phyloP scores from a whole-genome alignment of 2,888 invertebrate species.

The Clitarchus hookeri region DNA sequence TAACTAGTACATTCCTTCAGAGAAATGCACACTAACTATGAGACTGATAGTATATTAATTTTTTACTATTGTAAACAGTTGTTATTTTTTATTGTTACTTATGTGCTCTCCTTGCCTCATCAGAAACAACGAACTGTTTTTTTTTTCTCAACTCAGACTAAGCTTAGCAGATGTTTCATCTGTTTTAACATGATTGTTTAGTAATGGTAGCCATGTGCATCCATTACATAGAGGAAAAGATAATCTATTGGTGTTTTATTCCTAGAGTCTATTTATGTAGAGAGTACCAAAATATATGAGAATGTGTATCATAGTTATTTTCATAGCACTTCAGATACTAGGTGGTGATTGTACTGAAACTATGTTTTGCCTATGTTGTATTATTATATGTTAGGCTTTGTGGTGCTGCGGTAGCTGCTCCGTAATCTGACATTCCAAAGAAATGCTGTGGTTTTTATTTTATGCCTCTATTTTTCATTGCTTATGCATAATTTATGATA shows the following conservation, averaged over 20 bases:
- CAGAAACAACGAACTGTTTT: background rate
- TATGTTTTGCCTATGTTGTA: background rate
- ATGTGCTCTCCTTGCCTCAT: background rate
- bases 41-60: background rate
- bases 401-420: background rate
- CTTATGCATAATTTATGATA: background rate
- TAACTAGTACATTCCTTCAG: background rate
- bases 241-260: constrained; percentile 1
- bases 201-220: background rate
- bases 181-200: background rate
- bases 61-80: background rate
- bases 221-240: background rate
- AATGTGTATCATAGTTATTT: background rate
- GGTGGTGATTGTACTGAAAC: constrained; percentile 7
- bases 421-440: background rate
- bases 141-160: background rate
- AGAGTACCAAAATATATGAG: constrained; percentile 5
- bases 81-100: background rate
- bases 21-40: background rate
- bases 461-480: background rate
- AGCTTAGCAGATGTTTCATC: background rate
- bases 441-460: background rate
- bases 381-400: background rate
- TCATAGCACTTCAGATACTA: background rate
- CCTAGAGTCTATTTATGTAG: constrained; percentile 14